phyloP scores from a whole-genome alignment of 64 coral and sea anemone genomes.

The Pocillopora damicornis region DNA sequence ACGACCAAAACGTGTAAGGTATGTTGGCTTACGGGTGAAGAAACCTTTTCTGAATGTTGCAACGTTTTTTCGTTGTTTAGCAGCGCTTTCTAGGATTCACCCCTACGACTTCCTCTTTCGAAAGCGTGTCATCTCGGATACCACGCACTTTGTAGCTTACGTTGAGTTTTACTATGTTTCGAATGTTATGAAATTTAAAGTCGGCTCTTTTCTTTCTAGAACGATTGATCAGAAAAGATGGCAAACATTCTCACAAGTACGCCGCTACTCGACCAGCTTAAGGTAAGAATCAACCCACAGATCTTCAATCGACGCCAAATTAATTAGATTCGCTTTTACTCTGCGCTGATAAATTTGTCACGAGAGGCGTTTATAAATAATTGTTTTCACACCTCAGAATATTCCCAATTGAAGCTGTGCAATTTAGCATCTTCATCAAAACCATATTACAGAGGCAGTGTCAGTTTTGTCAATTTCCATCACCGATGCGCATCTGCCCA shows the following conservation, averaged over 20 bases:
- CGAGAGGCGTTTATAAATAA: not conserved
- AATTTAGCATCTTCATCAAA: no score
- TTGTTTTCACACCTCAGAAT: not conserved
- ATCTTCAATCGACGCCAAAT: no score
- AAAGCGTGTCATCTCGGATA: not conserved
- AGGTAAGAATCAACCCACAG: not conserved
- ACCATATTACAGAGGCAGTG: not conserved
- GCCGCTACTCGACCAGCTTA: not conserved
- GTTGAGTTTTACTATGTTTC: not conserved
- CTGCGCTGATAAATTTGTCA: not conserved
- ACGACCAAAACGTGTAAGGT: not conserved
- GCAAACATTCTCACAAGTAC: not conserved
- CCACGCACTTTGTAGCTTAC: not conserved
- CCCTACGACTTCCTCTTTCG: slow-evolving; percentile 15
- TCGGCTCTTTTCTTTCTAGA: not conserved
- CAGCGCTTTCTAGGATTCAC: not conserved
- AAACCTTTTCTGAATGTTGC: not conserved
- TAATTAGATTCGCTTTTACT: not conserved
- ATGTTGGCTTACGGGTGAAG: not conserved
- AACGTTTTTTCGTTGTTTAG: not conserved
- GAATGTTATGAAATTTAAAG: not conserved
- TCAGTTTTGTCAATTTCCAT: not conserved
- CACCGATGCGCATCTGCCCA: not conserved
- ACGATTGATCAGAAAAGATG: not conserved
- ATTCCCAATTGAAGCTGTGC: no score